A percentile compares a stretch with the other conserved stretches of the same genome.
Conservation (phyloP, 2,113 vertebrate species). For the Puffinus mauretanicus region DNA sequence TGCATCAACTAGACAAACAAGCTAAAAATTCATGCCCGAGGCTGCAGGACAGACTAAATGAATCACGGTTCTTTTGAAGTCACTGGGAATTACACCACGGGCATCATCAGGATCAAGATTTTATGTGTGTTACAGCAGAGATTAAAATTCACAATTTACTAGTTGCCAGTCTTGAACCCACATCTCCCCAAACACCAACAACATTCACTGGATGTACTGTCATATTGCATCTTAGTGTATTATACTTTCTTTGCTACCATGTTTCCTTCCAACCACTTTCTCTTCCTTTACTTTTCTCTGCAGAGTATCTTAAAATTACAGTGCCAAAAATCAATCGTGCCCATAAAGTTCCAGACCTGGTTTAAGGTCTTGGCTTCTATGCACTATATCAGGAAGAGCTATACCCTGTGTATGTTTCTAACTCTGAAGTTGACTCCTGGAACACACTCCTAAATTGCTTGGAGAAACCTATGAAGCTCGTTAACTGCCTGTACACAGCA, state of each 20-base stretch:
- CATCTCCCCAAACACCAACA: neutral
- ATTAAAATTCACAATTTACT: neutral
- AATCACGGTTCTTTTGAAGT: neutral
- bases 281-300: neutral
- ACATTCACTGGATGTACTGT: neutral
- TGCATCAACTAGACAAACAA: neutral
- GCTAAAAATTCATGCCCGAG: neutral
- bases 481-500: neutral
- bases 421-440: neutral
- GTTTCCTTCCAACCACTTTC: neutral
- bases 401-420: neutral
- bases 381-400: neutral
- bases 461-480: neutral
- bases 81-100: neutral
- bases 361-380: neutral
- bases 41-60: neutral
- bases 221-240: neutral
- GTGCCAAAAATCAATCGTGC: neutral
- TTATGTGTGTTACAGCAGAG: neutral
- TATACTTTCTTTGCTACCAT: neutral
- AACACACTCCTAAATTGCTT: neutral
- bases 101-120: neutral
- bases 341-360: neutral
- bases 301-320: neutral
- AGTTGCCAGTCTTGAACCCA: neutral